phyloP scores from a whole-genome alignment of 2,113 vertebrate genomes.

The Muntiacus reevesi region DNA sequence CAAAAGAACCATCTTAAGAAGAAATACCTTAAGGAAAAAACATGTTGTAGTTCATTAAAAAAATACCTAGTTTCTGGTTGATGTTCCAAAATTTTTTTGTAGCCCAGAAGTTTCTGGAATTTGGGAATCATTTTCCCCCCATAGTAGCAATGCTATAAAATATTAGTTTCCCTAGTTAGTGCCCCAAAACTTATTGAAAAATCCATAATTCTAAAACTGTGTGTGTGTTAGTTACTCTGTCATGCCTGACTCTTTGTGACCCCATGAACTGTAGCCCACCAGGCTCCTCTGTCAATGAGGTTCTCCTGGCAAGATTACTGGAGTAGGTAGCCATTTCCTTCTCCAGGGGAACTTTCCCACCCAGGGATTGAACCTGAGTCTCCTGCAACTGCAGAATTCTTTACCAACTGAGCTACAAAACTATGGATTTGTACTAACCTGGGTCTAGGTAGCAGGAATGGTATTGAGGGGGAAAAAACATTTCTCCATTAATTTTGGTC shows the following conservation, averaged over 20 bases:
- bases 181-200: neutral
- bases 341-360: neutral
- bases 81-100: neutral
- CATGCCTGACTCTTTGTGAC: neutral
- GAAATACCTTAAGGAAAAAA: neutral
- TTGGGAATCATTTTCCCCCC: neutral
- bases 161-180: neutral
- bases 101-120: neutral
- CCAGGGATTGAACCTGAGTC: neutral
- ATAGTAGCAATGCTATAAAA: neutral
- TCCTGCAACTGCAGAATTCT: neutral
- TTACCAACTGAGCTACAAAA: neutral
- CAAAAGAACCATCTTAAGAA: slow-evolving; percentile 11
- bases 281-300: neutral
- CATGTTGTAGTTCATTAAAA: neutral
- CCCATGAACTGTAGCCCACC: neutral
- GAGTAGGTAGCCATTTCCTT: neutral
- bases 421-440: slow-evolving; percentile 15
- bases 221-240: neutral
- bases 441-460: neutral
- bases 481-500: neutral
- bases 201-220: slow-evolving; percentile 35
- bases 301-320: neutral
- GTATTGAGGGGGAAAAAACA: neutral
- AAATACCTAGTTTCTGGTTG: neutral